Conservation (phyloP, 2,113 vertebrate species). For the Neofelis nebulosa region DNA sequence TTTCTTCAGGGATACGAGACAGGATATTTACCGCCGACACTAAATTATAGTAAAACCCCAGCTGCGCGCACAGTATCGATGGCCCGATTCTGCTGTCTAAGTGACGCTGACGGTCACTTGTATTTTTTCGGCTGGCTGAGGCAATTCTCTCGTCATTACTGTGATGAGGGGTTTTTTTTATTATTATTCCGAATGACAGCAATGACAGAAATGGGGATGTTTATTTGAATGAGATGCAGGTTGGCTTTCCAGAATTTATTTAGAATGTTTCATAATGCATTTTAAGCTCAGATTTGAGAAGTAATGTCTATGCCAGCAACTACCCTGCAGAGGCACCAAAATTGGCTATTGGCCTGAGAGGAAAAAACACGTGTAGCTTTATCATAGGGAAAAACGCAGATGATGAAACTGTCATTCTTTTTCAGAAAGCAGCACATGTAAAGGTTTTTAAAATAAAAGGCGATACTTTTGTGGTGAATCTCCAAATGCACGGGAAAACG, state of each 20-base stretch:
- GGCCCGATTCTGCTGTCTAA: background rate
- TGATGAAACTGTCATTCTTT: slow-evolving; percentile 48
- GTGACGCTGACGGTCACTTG: slow-evolving; percentile 17
- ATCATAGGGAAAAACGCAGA: background rate
- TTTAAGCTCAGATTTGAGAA: slow-evolving; percentile 58
- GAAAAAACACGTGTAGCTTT: slow-evolving; percentile 51
- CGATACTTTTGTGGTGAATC: background rate
- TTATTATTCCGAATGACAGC: slow-evolving; percentile 67
- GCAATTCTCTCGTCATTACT: slow-evolving; percentile 68
- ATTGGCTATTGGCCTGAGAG: slow-evolving; percentile 50
- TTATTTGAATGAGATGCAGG: slow-evolving; percentile 59
- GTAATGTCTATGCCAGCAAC: slow-evolving; percentile 57
- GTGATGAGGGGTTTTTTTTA: background rate
- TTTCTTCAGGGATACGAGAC: slow-evolving; percentile 28
- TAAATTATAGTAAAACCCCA: background rate
- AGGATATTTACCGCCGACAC: background rate
- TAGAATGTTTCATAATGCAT: slow-evolving; percentile 49
- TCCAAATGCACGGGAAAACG: background rate
- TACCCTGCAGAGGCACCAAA: slow-evolving; percentile 44
- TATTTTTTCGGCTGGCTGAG: background rate
- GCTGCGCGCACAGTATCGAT: background rate
- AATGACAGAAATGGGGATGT: background rate
- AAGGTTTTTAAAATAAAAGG: slow-evolving; percentile 32
- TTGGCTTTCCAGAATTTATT: slow-evolving; percentile 55
- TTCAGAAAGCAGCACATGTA: slow-evolving; percentile 31